These are phyloP conservation scores for Habropoda laboriosa DNA, from an alignment of 1,140 invertebrate species.

Conservation along the genomic window DNA sequence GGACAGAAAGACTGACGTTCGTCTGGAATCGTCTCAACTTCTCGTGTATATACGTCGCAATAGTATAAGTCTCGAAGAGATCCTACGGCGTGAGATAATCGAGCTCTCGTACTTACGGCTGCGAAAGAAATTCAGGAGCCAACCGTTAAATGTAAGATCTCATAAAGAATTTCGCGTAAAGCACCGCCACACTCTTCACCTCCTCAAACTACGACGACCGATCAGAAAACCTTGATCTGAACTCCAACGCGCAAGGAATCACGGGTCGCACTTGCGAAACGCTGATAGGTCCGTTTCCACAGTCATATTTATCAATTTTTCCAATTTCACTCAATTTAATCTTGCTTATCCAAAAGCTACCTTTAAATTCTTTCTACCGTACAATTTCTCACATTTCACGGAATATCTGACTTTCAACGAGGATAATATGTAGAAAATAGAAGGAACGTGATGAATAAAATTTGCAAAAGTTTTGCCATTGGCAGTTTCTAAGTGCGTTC, in stretches of 20 bases:
- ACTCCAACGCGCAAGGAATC: conserved; percentile 63
- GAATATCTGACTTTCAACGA: background rate
- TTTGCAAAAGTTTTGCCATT: background rate
- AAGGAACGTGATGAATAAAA: background rate
- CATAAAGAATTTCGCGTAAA: conserved; percentile 67
- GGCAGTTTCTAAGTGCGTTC: background rate
- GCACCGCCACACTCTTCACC: conserved; percentile 62
- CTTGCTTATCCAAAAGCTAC: too few species aligned
- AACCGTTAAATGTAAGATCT: conserved; percentile 67
- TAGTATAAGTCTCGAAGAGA: conserved; percentile 3
- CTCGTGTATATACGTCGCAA: conserved; percentile 32
- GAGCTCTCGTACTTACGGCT: conserved; percentile 65
- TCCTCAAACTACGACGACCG: conserved; percentile 48
- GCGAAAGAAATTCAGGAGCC: conserved; percentile 53
- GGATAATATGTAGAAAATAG: background rate
- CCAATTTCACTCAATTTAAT: conserved; percentile 16
- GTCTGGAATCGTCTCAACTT: conserved; percentile 56
- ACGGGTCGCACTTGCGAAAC: conserved; percentile 52
- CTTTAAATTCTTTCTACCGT: background rate
- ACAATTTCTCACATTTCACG: too few species aligned
- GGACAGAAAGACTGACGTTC: conserved; percentile 59
- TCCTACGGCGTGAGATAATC: background rate
- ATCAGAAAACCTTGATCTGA: conserved; percentile 55
- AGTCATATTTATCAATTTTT: conserved; percentile 36
- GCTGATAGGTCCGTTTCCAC: conserved; percentile 58